These are phyloP conservation scores for Microtus ochrogaster DNA, from an alignment of 2,113 vertebrate species.

Conservation along the genomic window DNA sequence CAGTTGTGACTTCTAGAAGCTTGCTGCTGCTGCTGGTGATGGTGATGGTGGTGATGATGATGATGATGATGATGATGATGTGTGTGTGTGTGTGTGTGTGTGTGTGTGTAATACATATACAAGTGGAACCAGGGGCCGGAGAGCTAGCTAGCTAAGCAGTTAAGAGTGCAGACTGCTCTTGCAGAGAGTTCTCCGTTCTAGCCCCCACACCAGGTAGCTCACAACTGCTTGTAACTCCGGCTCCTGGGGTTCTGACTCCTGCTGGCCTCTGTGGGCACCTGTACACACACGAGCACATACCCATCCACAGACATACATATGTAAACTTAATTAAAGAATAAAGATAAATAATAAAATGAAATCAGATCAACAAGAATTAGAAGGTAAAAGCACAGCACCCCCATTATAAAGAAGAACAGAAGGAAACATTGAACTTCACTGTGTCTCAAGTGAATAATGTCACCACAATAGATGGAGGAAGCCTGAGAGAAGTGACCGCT, in stretches of 20 bases:
- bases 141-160: background rate
- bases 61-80: too few species aligned
- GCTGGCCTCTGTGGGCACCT: background rate
- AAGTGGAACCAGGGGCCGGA: background rate
- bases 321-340: background rate
- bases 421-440: background rate
- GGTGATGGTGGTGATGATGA: fast-evolving
- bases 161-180: background rate
- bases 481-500: background rate
- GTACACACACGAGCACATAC: background rate
- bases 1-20: constrained; percentile 23
- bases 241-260: background rate
- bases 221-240: background rate
- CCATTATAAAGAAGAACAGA: background rate
- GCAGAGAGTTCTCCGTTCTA: background rate
- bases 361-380: background rate
- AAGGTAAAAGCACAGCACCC: background rate
- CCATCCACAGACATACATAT: background rate
- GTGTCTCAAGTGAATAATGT: constrained; percentile 10
- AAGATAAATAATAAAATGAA: background rate
- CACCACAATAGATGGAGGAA: background rate
- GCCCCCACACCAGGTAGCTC: too few species aligned
- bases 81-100: too few species aligned
- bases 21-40: background rate
- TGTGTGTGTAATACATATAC: too few species aligned